Conservation (phyloP, 2,113 vertebrate genomes). For the Zosterops pallidus region DNA sequence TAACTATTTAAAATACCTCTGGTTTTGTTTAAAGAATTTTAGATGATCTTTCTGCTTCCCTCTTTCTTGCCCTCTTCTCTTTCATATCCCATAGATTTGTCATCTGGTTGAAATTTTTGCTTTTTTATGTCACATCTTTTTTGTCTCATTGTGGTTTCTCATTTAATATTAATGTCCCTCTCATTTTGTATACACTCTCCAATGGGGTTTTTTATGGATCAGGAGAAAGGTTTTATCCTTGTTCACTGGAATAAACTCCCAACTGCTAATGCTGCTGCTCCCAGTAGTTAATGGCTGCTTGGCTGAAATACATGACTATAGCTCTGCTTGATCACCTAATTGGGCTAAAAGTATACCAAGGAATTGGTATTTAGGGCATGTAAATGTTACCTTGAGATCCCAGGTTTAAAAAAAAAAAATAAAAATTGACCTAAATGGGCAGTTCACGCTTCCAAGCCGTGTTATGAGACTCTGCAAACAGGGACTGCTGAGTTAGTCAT, state of each 20-base stretch:
- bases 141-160: not conserved
- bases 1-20: not conserved
- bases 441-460: not conserved
- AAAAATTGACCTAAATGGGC: not conserved
- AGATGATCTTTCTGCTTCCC: not conserved
- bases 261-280: not conserved
- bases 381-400: constrained; percentile 28
- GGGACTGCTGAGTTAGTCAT: not conserved
- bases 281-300: not conserved
- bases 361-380: not conserved
- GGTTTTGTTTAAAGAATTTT: not conserved
- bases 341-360: not conserved
- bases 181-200: not conserved
- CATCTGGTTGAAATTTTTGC: not conserved
- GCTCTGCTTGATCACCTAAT: not conserved
- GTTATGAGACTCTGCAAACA: not conserved
- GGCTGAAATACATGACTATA: not conserved
- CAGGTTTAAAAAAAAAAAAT: not conserved
- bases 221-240: not conserved
- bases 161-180: not conserved
- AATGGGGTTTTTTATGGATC: not conserved
- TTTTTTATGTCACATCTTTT: not conserved
- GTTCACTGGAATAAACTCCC: not conserved
- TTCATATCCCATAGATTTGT: not conserved
- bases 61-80: not conserved